Evolutionary conservation across 2,797 vertebrate genomes (phyloP), one percentile per base, ranked within the genome.

Genomic region (Eupleurogrammus muticus): DNA sequence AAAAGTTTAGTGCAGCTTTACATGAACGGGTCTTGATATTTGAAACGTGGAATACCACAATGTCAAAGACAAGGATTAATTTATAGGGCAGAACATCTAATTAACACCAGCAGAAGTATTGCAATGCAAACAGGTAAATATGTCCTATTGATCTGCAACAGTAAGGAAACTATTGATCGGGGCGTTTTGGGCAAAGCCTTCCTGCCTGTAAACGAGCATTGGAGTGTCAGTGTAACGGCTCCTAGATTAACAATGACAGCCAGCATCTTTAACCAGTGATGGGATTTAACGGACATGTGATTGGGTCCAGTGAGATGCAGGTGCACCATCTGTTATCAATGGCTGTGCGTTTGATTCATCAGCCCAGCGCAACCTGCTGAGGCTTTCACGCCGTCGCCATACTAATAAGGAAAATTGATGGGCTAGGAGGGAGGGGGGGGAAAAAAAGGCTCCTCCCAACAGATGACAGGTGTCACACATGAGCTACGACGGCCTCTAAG

Each of bases 321-420:
- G 20, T 32, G 46, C 23, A 21, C 54, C 77, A 75, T 81, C 62
- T 79, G 28, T 71, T 80, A 88, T 90, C 80, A 81, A 73, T 77
- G 71, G 34, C 28, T 35, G 53, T 57, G 74, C 80, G 82, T 78
- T 82, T 84, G 80, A 85, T 71, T 51, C 84, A 82, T 81, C 52
- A 78, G 70, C 49, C 56, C n/a, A 0, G 1, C 40, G 19, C 48
- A n/a, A 13, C 44, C 73, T 49, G 44, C 66, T 36, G 61, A 48
- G 70, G 44, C 69, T 61, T 66, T 35, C 6, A 62, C 23, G 1
- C 5, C 51, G 70, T 71, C 70, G 60, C 75, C 75, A 80, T 73
- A 67, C 50, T 65, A 80, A 81, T 75, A n/a, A 79, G 50, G 32
- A 44, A 51, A 72, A 72, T 16, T 71, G 70, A 81, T 73, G 28